Evolutionary conservation across 2,888 invertebrate genomes (phyloP).

Genomic region (Melanchra persicariae): DNA sequence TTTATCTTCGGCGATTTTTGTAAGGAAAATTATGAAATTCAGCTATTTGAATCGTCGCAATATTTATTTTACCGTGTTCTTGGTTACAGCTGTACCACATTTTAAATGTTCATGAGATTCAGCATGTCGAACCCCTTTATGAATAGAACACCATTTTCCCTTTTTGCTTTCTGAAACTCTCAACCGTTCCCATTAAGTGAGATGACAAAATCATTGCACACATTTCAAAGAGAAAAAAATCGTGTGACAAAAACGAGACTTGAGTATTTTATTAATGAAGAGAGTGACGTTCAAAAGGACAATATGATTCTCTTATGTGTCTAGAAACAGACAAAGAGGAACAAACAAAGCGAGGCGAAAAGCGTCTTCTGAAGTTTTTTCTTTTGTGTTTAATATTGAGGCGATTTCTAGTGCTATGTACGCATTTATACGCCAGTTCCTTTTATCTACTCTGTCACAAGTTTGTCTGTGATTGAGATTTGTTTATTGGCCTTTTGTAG

Average conservation of each 20-base stretch:
- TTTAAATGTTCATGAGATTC: slow-evolving; percentile 35
- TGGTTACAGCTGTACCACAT: slow-evolving; percentile 6
- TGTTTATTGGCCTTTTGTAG: neutral
- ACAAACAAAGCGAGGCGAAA: slow-evolving; percentile 39
- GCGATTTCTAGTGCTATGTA: slow-evolving; percentile 18
- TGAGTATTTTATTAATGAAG: slow-evolving; percentile 54
- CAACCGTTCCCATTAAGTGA: slow-evolving; percentile 34
- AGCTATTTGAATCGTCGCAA: neutral
- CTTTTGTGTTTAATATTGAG: slow-evolving; percentile 40
- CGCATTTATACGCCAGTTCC: slow-evolving; percentile 8
- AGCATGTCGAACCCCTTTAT: slow-evolving; percentile 32
- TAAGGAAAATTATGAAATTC: slow-evolving; percentile 3
- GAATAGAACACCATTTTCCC: slow-evolving; percentile 47
- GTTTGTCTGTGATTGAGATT: slow-evolving; percentile 14
- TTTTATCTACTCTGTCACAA: slow-evolving; percentile 15
- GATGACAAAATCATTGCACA: slow-evolving; percentile 48
- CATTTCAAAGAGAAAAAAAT: slow-evolving; percentile 45
- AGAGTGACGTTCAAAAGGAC: slow-evolving; percentile 43
- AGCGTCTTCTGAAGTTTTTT: slow-evolving; percentile 17
- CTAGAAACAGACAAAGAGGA: slow-evolving; percentile 40
- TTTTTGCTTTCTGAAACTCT: slow-evolving; percentile 44
- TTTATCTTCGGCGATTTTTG: slow-evolving; percentile 1
- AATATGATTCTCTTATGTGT: slow-evolving; percentile 46
- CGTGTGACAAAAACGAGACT: slow-evolving; percentile 30
- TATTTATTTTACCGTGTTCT: slow-evolving; percentile 37